These are phyloP conservation scores for Piezodorus guildinii DNA, from an alignment of 1,140 invertebrate genomes.

Conservation along the genomic window DNA sequence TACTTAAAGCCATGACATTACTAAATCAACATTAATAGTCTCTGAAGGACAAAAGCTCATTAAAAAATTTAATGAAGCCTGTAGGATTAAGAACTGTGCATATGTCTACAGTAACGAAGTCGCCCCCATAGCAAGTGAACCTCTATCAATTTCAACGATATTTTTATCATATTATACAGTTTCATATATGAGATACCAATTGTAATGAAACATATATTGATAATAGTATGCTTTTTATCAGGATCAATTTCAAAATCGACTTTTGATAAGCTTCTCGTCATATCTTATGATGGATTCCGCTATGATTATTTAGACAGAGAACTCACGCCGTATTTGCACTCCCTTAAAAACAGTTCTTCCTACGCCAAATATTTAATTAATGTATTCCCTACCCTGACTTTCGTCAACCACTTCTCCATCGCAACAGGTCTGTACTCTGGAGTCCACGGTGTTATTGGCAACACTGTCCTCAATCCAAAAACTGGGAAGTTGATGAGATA, in stretches of 20 bases:
- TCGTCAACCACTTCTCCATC: conserved; percentile 68
- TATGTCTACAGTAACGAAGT: too few relatives aligned
- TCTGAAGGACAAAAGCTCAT: too few relatives aligned
- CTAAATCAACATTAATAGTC: too few relatives aligned
- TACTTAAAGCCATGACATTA: too few relatives aligned
- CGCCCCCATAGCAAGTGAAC: too few relatives aligned
- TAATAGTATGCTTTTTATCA: too few relatives aligned
- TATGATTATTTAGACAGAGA: conserved; percentile 52
- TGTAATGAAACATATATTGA: too few relatives aligned
- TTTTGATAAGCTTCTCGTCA: conserved; percentile 38
- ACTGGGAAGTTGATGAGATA: conserved; percentile 33
- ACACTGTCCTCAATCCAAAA: conserved; percentile 47
- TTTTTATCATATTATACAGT: too few relatives aligned
- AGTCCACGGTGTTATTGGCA: conserved; percentile 59
- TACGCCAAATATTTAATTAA: conserved; percentile 51
- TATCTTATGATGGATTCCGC: conserved; percentile 61
- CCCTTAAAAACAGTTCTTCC: conserved; percentile 43
- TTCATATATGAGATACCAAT: too few relatives aligned
- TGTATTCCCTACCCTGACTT: conserved; percentile 62
- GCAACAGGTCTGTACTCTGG: conserved; percentile 66
- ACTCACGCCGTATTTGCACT: conserved; percentile 42
- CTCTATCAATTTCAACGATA: too few relatives aligned
- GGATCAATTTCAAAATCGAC: not conserved
- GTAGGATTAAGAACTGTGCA: too few relatives aligned
- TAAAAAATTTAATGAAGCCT: too few relatives aligned